Evolutionary conservation across 2,888 invertebrate genomes (phyloP).

Genomic region (Bombylius discolor): DNA sequence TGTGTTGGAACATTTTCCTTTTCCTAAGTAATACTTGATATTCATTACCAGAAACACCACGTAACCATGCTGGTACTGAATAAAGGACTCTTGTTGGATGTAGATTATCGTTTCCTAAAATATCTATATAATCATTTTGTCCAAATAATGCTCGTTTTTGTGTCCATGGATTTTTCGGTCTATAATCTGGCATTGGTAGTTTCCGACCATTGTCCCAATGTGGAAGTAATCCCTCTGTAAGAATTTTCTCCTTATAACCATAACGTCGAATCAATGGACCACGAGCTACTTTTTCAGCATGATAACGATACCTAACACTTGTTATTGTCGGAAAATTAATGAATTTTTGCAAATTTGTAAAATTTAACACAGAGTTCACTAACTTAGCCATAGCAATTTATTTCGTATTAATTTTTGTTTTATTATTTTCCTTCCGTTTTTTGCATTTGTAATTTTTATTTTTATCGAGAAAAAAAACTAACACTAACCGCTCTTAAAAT

Average conservation of each 20-base stretch:
- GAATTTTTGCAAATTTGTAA: background rate
- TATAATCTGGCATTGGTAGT: conserved; percentile 53
- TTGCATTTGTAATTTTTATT: too few relatives aligned
- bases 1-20: conserved; percentile 48
- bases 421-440: too few relatives aligned
- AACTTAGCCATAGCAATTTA: too few relatives aligned
- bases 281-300: conserved; percentile 5
- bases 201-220: conserved; percentile 42
- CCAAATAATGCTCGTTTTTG: conserved; percentile 74
- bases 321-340: conserved; percentile 2
- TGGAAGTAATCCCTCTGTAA: conserved; percentile 57
- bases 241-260: conserved; percentile 57
- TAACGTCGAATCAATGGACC: conserved; percentile 52
- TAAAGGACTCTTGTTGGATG: conserved; percentile 79
- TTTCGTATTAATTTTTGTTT: too few relatives aligned
- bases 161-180: conserved; percentile 62
- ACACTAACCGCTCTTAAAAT: too few relatives aligned
- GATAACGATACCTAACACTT: conserved; percentile 11
- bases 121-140: conserved; percentile 95
- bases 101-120: conserved; percentile 68
- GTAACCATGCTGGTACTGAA: conserved; percentile 76
- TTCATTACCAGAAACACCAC: conserved; percentile 79
- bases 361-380: background rate
- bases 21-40: conserved; percentile 58
- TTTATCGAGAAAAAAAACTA: too few relatives aligned